These are phyloP conservation scores for Macroramphosus scolopax DNA, from an alignment of 2,797 vertebrate genomes.

Conservation along the genomic window DNA sequence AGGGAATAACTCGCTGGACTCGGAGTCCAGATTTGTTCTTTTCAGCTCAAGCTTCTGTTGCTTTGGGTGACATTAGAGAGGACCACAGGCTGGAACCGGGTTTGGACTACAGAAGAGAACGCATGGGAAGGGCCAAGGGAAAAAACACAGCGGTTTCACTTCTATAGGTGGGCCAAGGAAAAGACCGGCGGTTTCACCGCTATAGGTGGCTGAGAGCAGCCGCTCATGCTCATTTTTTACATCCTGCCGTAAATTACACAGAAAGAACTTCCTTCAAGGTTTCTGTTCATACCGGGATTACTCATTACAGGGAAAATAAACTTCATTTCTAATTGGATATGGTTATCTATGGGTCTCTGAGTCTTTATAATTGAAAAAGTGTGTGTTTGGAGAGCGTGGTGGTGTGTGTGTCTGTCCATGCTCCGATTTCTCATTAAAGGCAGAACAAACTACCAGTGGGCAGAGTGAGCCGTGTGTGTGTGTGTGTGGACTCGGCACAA, in stretches of 20 bases:
- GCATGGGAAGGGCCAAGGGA: constrained; percentile 47
- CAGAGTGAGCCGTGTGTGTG: constrained; percentile 17
- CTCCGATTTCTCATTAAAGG: constrained; percentile 50
- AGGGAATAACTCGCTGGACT: constrained; percentile 77
- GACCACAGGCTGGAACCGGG: constrained; percentile 65
- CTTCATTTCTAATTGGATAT: constrained; percentile 30
- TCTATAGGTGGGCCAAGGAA: constrained; percentile 62
- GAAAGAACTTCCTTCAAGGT: constrained; percentile 50
- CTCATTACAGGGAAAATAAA: constrained; percentile 36
- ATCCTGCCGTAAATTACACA: constrained; percentile 51
- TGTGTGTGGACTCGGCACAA: constrained; percentile 52
- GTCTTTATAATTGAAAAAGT: constrained; percentile 30
- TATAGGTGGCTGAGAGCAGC: constrained; percentile 45
- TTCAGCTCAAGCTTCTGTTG: constrained; percentile 74
- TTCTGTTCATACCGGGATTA: constrained; percentile 20
- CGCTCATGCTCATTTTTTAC: constrained; percentile 56
- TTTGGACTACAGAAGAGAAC: constrained; percentile 61
- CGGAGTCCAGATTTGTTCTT: constrained; percentile 74
- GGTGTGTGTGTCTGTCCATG: constrained; percentile 10
- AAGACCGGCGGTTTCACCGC: constrained; percentile 64
- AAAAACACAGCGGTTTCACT: constrained; percentile 40
- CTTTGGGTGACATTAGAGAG: constrained; percentile 82
- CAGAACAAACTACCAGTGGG: constrained; percentile 48
- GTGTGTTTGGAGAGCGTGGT: constrained; percentile 1
- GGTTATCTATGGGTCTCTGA: constrained; percentile 41